Percentiles rank a stretch among this genome's conserved stretches.
Evolutionary conservation across 2,888 invertebrate genomes (phyloP).

Genomic region (Unio delphinus): DNA sequence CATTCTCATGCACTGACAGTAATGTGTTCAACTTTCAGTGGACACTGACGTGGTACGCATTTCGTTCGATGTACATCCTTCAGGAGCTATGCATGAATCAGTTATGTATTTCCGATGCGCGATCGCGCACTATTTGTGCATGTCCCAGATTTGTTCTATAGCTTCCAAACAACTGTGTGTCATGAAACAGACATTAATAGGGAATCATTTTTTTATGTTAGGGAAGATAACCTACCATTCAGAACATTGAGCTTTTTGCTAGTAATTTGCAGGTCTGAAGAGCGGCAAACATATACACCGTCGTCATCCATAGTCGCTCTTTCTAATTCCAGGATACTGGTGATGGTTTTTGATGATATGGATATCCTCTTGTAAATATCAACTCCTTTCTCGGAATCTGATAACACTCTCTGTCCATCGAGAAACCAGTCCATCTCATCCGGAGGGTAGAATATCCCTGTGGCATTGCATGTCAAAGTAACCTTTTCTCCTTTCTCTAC

Average conservation of each 20-base stretch:
- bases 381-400: conserved; percentile 28
- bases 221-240: conserved; percentile 35
- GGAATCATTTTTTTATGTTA: too few relatives aligned
- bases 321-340: conserved; percentile 44
- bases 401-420: conserved; percentile 42
- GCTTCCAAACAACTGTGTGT: too few relatives aligned
- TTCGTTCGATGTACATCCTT: too few relatives aligned
- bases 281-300: conserved; percentile 50
- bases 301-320: conserved; percentile 41
- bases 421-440: conserved; percentile 56
- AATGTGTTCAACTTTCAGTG: too few relatives aligned
- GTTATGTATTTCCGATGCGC: too few relatives aligned
- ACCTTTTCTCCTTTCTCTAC: conserved; percentile 47
- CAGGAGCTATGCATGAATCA: too few relatives aligned
- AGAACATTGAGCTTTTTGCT: conserved; percentile 47
- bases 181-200: too few relatives aligned
- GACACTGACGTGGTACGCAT: too few relatives aligned
- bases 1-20: too few relatives aligned
- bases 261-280: conserved; percentile 45
- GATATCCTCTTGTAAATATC: conserved; percentile 37
- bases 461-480: conserved; percentile 49
- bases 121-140: too few relatives aligned
- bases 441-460: conserved; percentile 43
- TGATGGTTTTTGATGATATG: conserved; percentile 36
- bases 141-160: too few relatives aligned